A percentile compares a stretch with the other conserved stretches of the same genome.
These are phyloP conservation scores for Dissostichus mawsoni DNA, from an alignment of 2,113 vertebrate species.

Conservation along the genomic window DNA sequence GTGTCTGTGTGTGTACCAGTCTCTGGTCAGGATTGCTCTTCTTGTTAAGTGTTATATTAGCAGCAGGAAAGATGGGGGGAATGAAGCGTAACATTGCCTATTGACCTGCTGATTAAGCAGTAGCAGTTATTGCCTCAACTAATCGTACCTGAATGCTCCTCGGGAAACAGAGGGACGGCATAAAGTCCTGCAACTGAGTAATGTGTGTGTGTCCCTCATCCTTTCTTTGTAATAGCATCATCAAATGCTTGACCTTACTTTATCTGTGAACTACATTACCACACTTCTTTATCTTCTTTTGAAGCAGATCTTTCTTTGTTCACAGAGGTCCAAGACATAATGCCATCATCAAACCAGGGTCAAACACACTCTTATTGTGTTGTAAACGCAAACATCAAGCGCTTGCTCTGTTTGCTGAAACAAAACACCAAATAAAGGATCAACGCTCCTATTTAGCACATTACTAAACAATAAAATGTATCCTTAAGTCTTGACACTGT, in stretches of 20 bases:
- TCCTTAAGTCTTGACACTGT: not conserved
- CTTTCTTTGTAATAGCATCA: conserved; percentile 57
- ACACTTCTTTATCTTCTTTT: conserved; percentile 50
- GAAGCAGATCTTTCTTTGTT: conserved; percentile 55
- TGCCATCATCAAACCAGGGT: conserved; percentile 17
- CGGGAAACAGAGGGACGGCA: conserved; percentile 38
- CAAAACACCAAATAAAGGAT: conserved; percentile 3
- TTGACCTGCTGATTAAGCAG: conserved; percentile 83
- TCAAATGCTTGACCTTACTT: conserved; percentile 65
- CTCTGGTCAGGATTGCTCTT: conserved; percentile 37
- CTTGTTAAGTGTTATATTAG: conserved; percentile 67
- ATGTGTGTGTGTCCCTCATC: conserved; percentile 51
- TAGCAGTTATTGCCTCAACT: conserved; percentile 67
- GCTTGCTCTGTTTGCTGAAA: conserved; percentile 2
- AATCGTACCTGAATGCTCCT: conserved; percentile 75
- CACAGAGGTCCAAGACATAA: conserved; percentile 14
- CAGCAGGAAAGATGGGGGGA: conserved; percentile 60
- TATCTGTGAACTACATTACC: conserved; percentile 62
- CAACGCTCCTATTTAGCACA: not conserved
- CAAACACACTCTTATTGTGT: conserved; percentile 20
- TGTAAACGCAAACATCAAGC: conserved; percentile 6
- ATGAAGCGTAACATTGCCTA: conserved; percentile 75
- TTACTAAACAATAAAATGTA: not conserved
- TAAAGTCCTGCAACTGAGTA: conserved; percentile 56
- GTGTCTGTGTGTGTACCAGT: conserved; percentile 30